These are phyloP conservation scores for Patella pellucida DNA, from an alignment of 2,888 invertebrate species.

Conservation along the genomic window DNA sequence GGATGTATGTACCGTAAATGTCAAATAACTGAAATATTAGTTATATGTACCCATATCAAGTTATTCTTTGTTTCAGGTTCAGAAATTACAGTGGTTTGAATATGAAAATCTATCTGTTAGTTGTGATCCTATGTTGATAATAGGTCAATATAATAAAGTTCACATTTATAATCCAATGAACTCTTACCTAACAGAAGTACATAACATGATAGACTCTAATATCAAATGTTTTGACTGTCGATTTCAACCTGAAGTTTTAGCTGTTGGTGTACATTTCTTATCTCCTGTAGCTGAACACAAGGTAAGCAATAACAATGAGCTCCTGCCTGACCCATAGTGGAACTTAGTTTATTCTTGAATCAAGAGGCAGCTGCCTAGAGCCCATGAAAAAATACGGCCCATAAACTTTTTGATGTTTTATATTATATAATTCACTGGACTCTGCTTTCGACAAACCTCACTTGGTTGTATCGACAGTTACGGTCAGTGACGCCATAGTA, in stretches of 20 bases:
- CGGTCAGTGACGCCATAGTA: too few species aligned
- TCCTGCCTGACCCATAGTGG: too few species aligned
- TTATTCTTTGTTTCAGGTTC: not conserved
- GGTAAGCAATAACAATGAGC: not conserved
- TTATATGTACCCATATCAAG: too few species aligned
- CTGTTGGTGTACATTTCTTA: conserved; percentile 3
- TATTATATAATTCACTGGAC: too few species aligned
- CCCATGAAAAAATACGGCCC: too few species aligned
- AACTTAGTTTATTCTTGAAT: too few species aligned
- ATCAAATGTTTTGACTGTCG: not conserved
- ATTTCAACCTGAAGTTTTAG: not conserved
- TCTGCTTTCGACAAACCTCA: too few species aligned
- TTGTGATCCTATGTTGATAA: not conserved
- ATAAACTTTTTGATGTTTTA: too few species aligned
- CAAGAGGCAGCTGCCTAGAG: too few species aligned
- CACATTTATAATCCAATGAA: not conserved
- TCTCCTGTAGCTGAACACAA: conserved; percentile 3
- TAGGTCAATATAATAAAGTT: not conserved
- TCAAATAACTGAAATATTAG: too few species aligned
- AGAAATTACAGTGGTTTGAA: not conserved
- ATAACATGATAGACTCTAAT: not conserved
- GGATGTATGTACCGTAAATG: too few species aligned
- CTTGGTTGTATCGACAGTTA: too few species aligned
- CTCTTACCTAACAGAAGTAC: not conserved
- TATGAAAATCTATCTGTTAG: not conserved